A percentile compares a stretch with the other conserved stretches of the same genome.
phyloP scores from a whole-genome alignment of 92 coral and sea anemone species.

The Umimayanthus kanabou region DNA sequence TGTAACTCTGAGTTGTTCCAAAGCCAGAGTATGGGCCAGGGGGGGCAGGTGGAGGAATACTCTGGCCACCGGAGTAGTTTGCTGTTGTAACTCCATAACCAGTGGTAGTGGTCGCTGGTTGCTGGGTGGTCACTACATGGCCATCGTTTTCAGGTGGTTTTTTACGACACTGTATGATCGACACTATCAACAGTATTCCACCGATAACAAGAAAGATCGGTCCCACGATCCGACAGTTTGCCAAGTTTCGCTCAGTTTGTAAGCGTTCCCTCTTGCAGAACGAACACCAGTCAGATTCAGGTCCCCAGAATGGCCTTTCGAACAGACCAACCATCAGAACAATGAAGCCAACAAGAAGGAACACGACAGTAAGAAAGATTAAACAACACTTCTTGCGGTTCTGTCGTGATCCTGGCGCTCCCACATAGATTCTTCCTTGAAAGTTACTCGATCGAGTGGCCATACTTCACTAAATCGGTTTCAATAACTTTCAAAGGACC shows the following conservation, averaged over 20 bases:
- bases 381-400: constrained; percentile 49
- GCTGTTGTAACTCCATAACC: neutral
- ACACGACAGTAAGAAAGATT: constrained; percentile 49
- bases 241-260: constrained; percentile 44
- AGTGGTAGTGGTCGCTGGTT: neutral
- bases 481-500: neutral
- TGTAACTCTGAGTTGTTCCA: neutral
- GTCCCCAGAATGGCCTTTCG: constrained; percentile 61
- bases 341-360: constrained; percentile 59
- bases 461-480: neutral
- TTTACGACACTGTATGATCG: neutral
- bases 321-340: constrained; percentile 67
- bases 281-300: constrained; percentile 66
- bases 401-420: neutral
- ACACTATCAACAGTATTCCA: neutral
- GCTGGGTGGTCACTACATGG: neutral
- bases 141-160: neutral
- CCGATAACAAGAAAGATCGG: constrained; percentile 63
- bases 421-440: neutral
- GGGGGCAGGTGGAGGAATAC: neutral
- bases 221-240: constrained; percentile 65
- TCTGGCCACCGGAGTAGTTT: neutral
- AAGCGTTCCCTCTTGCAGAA: constrained; percentile 61
- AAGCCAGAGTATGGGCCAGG: neutral
- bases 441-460: neutral